Evolutionary conservation across 2,113 vertebrate species (phyloP).

Genomic region (Strigops habroptila): DNA sequence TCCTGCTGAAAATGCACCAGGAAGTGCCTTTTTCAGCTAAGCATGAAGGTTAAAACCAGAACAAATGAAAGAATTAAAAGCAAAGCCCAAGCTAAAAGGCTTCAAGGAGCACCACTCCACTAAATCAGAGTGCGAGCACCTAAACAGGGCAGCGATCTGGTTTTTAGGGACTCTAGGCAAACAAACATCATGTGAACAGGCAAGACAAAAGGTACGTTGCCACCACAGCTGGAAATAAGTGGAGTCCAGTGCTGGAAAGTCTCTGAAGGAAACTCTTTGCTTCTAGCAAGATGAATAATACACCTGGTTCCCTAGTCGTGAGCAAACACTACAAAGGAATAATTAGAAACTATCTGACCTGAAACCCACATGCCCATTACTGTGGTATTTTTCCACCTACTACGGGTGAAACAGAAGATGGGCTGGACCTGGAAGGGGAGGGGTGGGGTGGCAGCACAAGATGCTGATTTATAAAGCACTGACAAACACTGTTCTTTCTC

Average conservation of each 20-base stretch:
- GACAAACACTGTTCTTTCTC: slow-evolving; percentile 12
- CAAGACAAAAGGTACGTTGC: neutral
- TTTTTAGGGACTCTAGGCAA: neutral
- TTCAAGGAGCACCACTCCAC: neutral
- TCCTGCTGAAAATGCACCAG: neutral
- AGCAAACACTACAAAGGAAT: slow-evolving; percentile 62
- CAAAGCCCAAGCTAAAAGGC: neutral
- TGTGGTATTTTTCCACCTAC: slow-evolving; percentile 72
- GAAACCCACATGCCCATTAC: slow-evolving; percentile 66
- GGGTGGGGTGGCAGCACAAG: slow-evolving; percentile 57
- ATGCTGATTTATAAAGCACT: slow-evolving; percentile 69
- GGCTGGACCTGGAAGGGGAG: slow-evolving; percentile 57
- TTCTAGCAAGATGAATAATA: slow-evolving; percentile 52
- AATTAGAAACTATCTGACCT: slow-evolving; percentile 72
- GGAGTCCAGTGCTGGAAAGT: neutral
- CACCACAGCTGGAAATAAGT: neutral
- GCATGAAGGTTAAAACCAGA: neutral
- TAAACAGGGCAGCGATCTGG: neutral
- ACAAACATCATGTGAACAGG: neutral
- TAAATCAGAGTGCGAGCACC: neutral
- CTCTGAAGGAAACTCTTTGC: slow-evolving; percentile 30
- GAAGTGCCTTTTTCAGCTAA: neutral
- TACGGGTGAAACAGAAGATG: slow-evolving; percentile 63
- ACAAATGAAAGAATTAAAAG: neutral
- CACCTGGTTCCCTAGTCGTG: slow-evolving; percentile 18